A percentile compares a stretch with the other conserved stretches of the same genome.
These are phyloP conservation scores for Drosophila novamexicana DNA, from an alignment of 1,140 invertebrate genomes.

Conservation along the genomic window DNA sequence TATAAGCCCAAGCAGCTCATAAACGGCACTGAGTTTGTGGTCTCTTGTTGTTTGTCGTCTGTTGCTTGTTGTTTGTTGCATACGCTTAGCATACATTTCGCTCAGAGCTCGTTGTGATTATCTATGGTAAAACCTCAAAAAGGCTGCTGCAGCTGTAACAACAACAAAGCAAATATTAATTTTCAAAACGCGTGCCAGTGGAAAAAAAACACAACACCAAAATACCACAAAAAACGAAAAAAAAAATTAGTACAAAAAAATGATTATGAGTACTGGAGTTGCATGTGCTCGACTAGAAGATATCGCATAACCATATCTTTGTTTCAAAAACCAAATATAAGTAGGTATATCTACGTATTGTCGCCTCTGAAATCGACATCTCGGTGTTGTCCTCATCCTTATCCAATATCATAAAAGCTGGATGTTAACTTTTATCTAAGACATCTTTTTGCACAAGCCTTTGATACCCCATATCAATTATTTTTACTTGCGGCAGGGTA, in stretches of 20 bases:
- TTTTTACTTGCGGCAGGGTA: not conserved
- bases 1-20: conserved; percentile 72
- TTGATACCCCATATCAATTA: no score
- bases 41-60: conserved; percentile 37
- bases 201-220: conserved; percentile 67
- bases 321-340: not conserved
- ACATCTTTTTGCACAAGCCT: not conserved
- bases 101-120: conserved; percentile 50
- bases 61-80: conserved; percentile 46
- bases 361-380: no score
- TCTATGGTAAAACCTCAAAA: conserved; percentile 70
- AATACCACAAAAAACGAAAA: conserved; percentile 38
- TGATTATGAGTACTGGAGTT: not conserved
- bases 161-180: conserved; percentile 68
- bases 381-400: no score
- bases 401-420: no score
- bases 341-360: no score
- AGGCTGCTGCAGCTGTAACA: conserved; percentile 6
- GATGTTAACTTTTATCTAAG: no score
- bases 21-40: conserved; percentile 70
- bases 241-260: conserved; percentile 3
- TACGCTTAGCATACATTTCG: conserved; percentile 77
- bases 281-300: not conserved
- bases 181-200: conserved; percentile 75
- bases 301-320: not conserved